Evolutionary conservation across 2,888 invertebrate genomes (phyloP), one percentile per base, ranked within the genome.

Genomic region (Hydraecia micacea): DNA sequence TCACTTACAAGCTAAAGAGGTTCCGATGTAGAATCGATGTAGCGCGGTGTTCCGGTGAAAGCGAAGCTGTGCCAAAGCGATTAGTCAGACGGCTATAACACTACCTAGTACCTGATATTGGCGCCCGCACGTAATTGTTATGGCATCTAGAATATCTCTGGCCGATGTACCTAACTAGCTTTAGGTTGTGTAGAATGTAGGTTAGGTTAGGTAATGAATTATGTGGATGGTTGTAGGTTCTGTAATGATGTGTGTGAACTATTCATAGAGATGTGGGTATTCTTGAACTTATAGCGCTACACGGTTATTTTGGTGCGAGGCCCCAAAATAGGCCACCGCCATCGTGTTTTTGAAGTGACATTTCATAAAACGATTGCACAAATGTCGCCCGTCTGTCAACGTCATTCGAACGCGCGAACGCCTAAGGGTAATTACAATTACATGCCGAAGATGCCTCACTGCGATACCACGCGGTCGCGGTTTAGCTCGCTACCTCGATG

Each of bases 61-160:
- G 69, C 65, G 74, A 70, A 68, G 73, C 79, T 69, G 71, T 69
- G 85, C 80, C 87, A 75, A 79, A 46, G 72, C 80, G 69, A 84
- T 87, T 84, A 87, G 74, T 79, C 63, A 46, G 74, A 9, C 9
- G 21, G 63, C 46, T 36, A 73, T 87, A 73, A 70, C 80, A 70
- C 55, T 84, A 68, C 84, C 87, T 74, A 84, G 65, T 79, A 84
- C 84, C 83, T 79, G 87, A 74, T 74, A 87, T 84, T 84, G 85
- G 71, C 82, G 55, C 32, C 15, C 55, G 28, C 55, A 39, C 69
- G 28, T 79, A 87, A 84, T 84, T 84, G 85, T 84, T 87, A 84
- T 79, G 63, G 74, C 74, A 65, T 79, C 62, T 78, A 73, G 87
- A 74, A 72, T 84, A 79, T 75, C 84, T 79, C 49, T 13, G 32